A percentile compares a stretch with the other conserved stretches of the same genome.
These are phyloP conservation scores for Lycaena phlaeas DNA, from an alignment of 2,888 invertebrate genomes.

Conservation along the genomic window DNA sequence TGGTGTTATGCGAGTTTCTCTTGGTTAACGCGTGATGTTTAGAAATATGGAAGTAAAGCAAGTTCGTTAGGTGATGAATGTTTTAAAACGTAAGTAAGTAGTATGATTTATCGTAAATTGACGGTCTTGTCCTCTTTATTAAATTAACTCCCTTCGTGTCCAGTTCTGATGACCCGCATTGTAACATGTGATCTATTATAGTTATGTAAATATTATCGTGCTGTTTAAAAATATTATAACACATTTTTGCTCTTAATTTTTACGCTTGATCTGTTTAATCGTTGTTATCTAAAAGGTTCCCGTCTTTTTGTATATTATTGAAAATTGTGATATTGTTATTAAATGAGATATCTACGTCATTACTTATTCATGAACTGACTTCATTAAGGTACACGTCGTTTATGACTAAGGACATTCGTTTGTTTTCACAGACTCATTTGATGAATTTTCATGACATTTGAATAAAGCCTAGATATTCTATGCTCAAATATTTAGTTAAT, in stretches of 20 bases:
- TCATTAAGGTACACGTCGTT: constrained; percentile 36
- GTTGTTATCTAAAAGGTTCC: constrained; percentile 58
- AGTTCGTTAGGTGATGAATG: constrained; percentile 53
- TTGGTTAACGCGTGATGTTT: constrained; percentile 47
- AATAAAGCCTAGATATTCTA: constrained; percentile 33
- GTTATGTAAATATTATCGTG: constrained; percentile 34
- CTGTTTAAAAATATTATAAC: constrained; percentile 33
- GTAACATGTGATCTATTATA: constrained; percentile 51
- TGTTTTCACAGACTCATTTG: constrained; percentile 6
- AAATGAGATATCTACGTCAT: constrained; percentile 45
- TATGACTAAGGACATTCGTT: constrained; percentile 5
- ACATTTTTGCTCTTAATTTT: constrained; percentile 57
- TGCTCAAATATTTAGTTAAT: constrained; percentile 59
- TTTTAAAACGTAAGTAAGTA: constrained; percentile 50
- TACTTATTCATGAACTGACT: constrained; percentile 44
- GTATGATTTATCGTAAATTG: constrained; percentile 39
- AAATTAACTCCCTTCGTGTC: constrained; percentile 46
- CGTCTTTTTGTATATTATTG: constrained; percentile 68
- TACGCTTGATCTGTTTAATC: constrained; percentile 65
- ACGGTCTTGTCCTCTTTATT: constrained; percentile 44
- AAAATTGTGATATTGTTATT: constrained; percentile 73
- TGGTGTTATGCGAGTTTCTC: constrained; percentile 32
- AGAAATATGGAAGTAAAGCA: constrained; percentile 39
- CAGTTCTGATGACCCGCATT: constrained; percentile 45
- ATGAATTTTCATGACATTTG: constrained; percentile 2